phyloP scores from a whole-genome alignment of 2,888 invertebrate species.

The Athalia cordata region DNA sequence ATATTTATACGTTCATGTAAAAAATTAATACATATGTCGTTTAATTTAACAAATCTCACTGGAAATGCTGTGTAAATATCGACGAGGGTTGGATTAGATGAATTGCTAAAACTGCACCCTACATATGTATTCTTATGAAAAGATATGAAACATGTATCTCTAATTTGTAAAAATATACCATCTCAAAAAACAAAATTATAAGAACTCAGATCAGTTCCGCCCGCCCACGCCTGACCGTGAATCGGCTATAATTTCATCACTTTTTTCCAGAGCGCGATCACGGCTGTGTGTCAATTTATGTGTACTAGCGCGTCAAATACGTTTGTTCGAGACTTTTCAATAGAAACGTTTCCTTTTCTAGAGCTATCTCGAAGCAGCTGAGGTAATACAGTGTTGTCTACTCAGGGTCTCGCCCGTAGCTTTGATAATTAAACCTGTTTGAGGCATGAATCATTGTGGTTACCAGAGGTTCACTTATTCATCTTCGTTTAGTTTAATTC shows the following conservation, averaged over 20 bases:
- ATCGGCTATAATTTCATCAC: conserved; percentile 5
- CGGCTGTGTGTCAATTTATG: background rate
- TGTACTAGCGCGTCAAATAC: background rate
- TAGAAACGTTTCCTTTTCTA: conserved; percentile 38
- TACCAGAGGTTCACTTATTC: background rate
- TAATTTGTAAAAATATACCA: too few relatives aligned
- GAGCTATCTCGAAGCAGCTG: conserved; percentile 30
- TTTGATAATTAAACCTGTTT: background rate
- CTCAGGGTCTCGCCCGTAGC: background rate
- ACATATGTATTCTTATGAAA: too few relatives aligned
- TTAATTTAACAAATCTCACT: too few relatives aligned
- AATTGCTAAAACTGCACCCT: too few relatives aligned
- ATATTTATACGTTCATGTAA: too few relatives aligned
- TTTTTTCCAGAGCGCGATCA: background rate
- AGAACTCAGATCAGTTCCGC: background rate
- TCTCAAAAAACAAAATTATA: too few relatives aligned
- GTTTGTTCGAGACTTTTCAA: conserved; percentile 3
- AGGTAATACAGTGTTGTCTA: conserved; percentile 5
- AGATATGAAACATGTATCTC: too few relatives aligned
- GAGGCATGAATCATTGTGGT: conserved; percentile 33
- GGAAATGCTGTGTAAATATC: too few relatives aligned
- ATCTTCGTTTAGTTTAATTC: conserved; percentile 52
- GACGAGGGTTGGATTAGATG: too few relatives aligned
- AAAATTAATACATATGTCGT: too few relatives aligned
- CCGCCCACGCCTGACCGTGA: background rate